Conservation (phyloP, 2,113 vertebrate genomes). For the Gallinago media region DNA sequence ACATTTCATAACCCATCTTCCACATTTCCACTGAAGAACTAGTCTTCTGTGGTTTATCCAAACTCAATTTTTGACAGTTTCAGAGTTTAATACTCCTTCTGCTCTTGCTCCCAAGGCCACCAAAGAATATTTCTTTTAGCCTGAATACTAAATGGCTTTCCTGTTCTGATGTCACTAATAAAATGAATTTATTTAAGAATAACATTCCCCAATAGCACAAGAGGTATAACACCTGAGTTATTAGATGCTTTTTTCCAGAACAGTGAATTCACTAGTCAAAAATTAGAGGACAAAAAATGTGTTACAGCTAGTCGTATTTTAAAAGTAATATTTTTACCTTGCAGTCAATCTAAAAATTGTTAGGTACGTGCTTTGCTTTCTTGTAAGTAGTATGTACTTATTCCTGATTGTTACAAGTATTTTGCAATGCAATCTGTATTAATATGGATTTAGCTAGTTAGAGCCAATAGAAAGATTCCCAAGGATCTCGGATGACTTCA, state of each 20-base stretch:
- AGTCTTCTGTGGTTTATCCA: neutral
- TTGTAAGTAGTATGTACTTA: neutral
- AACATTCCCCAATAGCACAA: neutral
- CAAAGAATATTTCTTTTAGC: neutral
- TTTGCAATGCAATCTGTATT: neutral
- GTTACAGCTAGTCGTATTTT: neutral
- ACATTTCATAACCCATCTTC: neutral
- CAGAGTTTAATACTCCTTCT: neutral
- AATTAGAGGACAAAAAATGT: neutral
- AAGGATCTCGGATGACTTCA: neutral
- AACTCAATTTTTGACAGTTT: neutral
- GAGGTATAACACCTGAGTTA: neutral
- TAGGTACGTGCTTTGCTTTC: neutral
- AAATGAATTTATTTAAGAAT: neutral
- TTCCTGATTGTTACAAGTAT: neutral
- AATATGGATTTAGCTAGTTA: neutral
- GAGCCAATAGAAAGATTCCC: neutral
- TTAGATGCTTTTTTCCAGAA: neutral
- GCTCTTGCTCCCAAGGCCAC: neutral
- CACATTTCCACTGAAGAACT: neutral
- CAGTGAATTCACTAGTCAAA: neutral
- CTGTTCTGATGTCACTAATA: neutral
- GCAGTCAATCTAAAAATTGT: neutral
- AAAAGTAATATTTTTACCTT: neutral
- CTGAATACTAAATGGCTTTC: neutral